A percentile compares a stretch with the other conserved stretches of the same genome.
phyloP scores from a whole-genome alignment of 2,113 vertebrate genomes.

The Cnemophilus loriae region DNA sequence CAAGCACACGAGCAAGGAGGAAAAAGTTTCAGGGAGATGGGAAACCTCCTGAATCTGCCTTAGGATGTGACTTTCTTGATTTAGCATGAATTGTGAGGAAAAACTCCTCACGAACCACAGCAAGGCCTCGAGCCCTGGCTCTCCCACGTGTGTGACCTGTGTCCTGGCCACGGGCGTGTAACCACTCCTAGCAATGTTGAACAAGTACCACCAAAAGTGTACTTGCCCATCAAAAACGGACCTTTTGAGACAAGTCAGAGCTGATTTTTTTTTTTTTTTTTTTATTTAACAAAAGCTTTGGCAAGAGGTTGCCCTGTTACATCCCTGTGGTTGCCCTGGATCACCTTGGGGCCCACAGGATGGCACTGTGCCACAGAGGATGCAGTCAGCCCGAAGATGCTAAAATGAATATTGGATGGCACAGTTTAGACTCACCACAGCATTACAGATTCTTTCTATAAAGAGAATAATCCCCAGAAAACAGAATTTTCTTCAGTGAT shows the following conservation, averaged over 20 bases:
- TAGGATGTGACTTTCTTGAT: background rate
- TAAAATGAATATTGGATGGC: background rate
- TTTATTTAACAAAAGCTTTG: background rate
- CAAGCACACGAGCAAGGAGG: fast-evolving
- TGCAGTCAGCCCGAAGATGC: background rate
- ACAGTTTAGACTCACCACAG: background rate
- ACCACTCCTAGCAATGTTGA: background rate
- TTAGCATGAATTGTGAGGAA: background rate
- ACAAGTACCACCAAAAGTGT: background rate
- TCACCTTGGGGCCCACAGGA: background rate
- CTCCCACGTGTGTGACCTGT: background rate
- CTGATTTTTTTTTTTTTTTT: background rate
- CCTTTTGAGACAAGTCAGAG: background rate
- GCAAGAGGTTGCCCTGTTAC: background rate
- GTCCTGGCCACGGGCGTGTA: background rate
- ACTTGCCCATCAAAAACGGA: background rate
- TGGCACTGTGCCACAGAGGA: slow-evolving; percentile 5
- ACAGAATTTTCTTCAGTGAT: background rate
- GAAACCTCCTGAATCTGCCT: background rate
- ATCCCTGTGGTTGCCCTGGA: background rate
- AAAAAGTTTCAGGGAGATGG: background rate
- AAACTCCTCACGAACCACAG: background rate
- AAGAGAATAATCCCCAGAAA: background rate
- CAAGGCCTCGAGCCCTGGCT: background rate
- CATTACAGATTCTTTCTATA: background rate